phyloP scores from a whole-genome alignment of 2,113 vertebrate species.

The Buteo buteo region DNA sequence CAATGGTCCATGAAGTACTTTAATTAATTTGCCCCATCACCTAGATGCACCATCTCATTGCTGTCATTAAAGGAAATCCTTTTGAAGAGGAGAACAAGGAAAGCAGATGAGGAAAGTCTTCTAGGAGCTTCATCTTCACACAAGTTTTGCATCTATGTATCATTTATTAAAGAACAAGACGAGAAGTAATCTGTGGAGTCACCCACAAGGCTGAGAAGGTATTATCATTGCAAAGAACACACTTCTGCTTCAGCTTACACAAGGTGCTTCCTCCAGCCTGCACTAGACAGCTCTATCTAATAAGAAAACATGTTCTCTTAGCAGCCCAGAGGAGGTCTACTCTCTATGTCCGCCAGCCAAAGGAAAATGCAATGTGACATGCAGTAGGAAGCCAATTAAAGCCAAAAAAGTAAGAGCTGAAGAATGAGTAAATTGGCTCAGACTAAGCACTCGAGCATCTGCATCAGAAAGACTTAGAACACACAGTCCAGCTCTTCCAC shows the following conservation, averaged over 20 bases:
- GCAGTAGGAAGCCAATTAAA: conserved; percentile 59
- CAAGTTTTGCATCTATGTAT: background rate
- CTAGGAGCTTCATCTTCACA: background rate
- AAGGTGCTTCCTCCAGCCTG: background rate
- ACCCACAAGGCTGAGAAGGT: background rate
- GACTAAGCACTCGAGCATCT: background rate
- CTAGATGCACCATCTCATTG: background rate
- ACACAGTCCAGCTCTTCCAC: conserved; percentile 9
- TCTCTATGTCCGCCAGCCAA: background rate
- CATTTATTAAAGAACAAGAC: background rate
- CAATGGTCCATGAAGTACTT: background rate
- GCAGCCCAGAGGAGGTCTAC: background rate
- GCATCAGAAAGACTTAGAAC: background rate
- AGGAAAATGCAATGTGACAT: conserved; percentile 49
- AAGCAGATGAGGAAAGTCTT: background rate
- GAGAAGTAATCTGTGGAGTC: background rate
- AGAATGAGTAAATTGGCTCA: conserved; percentile 44
- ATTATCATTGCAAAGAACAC: background rate
- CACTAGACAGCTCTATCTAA: background rate
- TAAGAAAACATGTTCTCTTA: background rate
- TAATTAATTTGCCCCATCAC: background rate
- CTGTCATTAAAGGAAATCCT: background rate
- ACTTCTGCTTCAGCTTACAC: background rate
- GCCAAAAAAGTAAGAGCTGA: conserved; percentile 49
- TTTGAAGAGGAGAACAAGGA: background rate